phyloP scores from a whole-genome alignment of 2,797 vertebrate genomes.

The Naso thynnoides region DNA sequence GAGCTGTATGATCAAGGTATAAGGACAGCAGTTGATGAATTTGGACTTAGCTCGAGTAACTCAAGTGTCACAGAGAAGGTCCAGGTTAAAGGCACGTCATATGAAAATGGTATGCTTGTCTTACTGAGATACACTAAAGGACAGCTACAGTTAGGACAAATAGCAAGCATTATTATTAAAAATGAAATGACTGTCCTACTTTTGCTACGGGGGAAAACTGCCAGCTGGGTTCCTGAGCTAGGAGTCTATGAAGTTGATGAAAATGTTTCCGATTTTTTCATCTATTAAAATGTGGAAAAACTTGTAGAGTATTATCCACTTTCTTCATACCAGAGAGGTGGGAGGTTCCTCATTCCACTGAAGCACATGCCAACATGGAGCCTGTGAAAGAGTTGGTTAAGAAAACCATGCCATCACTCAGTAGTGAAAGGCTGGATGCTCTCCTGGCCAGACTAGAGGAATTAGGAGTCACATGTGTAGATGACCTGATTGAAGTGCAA shows the following conservation, averaged over 20 bases:
- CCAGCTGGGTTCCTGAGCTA: slow-evolving; percentile 37
- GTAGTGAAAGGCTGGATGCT: slow-evolving; percentile 16
- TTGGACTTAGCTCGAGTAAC: slow-evolving; percentile 2
- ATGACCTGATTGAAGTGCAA: slow-evolving; percentile 22
- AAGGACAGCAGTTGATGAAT: slow-evolving; percentile 29
- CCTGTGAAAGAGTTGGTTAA: slow-evolving; percentile 24
- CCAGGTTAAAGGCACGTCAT: slow-evolving; percentile 19
- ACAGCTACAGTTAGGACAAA: slow-evolving; percentile 39
- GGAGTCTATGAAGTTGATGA: slow-evolving; percentile 36
- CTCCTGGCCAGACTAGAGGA: slow-evolving; percentile 16
- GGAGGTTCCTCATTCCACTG: slow-evolving; percentile 24
- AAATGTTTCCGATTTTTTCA: slow-evolving; percentile 5
- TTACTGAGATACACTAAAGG: slow-evolving; percentile 24
- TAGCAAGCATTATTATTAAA: slow-evolving; percentile 32
- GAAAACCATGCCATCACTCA: slow-evolving; percentile 34
- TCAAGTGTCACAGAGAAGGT: slow-evolving; percentile 15
- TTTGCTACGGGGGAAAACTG: slow-evolving; percentile 21
- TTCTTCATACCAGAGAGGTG: slow-evolving; percentile 36
- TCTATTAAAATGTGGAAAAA: slow-evolving; percentile 19
- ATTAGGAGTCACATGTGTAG: slow-evolving; percentile 3
- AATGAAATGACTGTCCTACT: slow-evolving; percentile 23
- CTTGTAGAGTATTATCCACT: slow-evolving; percentile 30
- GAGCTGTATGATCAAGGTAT: slow-evolving; percentile 36
- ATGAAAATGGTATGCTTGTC: slow-evolving; percentile 39
- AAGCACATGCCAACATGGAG: slow-evolving; percentile 34